A percentile compares a stretch with the other conserved stretches of the same genome.
Evolutionary conservation across 2,888 invertebrate species (phyloP).

Genomic region (Eubasilissa splendida): DNA sequence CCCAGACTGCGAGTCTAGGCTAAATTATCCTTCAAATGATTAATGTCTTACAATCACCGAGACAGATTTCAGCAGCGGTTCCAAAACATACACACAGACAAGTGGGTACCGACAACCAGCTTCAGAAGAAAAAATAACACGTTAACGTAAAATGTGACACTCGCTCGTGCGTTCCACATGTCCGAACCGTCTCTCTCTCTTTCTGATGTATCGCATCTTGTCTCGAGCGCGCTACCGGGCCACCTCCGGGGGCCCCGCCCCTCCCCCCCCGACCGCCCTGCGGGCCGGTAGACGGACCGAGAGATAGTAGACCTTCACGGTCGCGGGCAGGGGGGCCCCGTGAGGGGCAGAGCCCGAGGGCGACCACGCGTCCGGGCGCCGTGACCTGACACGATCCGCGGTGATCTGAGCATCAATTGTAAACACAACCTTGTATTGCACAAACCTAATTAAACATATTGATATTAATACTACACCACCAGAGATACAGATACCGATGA

Average conservation of each 20-base stretch:
- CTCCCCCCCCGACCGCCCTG: not conserved
- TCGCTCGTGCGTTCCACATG: not conserved
- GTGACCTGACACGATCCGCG: no score
- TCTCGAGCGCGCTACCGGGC: not conserved
- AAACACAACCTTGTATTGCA: no score
- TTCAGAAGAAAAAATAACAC: not conserved
- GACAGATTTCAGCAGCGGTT: not conserved
- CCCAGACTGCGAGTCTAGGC: not conserved
- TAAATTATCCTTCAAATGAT: no score
- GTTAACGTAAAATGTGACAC: not conserved
- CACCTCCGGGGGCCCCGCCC: constrained; percentile 4
- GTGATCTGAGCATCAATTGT: no score
- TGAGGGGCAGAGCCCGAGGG: constrained; percentile 28
- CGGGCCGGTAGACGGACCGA: constrained; percentile 11
- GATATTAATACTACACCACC: no score
- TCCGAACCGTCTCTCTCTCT: not conserved
- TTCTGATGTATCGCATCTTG: no score
- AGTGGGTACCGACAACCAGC: not conserved
- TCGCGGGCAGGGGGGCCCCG: constrained; percentile 42
- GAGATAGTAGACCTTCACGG: constrained; percentile 42
- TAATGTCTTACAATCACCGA: no score
- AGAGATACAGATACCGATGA: no score
- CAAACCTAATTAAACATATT: no score
- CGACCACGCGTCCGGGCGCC: not conserved
- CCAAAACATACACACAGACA: not conserved